These are phyloP conservation scores for Allophyes oxyacanthae DNA, from an alignment of 2,888 invertebrate genomes.

Conservation along the genomic window DNA sequence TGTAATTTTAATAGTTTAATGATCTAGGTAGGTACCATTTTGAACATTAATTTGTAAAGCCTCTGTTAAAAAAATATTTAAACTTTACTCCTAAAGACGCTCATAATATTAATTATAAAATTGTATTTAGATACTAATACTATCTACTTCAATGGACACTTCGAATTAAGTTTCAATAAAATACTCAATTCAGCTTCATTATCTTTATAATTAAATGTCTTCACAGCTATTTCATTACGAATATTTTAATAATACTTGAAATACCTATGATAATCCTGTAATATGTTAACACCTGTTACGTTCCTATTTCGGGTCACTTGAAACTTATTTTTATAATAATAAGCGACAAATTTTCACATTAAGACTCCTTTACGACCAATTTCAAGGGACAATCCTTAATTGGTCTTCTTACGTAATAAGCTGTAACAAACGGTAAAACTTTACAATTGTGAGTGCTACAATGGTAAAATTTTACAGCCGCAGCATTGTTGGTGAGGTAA, in stretches of 20 bases:
- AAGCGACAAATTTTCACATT: constrained; percentile 15
- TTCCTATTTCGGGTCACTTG: not conserved
- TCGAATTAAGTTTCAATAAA: not conserved
- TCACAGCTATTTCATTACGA: constrained; percentile 5
- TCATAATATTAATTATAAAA: too few relatives aligned
- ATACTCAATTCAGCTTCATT: not conserved
- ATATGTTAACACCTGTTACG: constrained; percentile 16
- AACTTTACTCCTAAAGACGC: too few relatives aligned
- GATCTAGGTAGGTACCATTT: too few relatives aligned
- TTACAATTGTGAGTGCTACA: constrained; percentile 43
- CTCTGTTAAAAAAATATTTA: too few relatives aligned
- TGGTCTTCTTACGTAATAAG: constrained; percentile 49
- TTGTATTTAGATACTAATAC: too few relatives aligned
- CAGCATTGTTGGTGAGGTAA: constrained; percentile 61
- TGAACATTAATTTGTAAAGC: too few relatives aligned
- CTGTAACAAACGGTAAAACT: constrained; percentile 47
- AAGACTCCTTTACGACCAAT: constrained; percentile 17
- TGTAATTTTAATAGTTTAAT: too few relatives aligned
- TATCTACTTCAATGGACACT: too few relatives aligned
- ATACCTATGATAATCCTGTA: constrained; percentile 1
- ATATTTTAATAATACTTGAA: constrained; percentile 1
- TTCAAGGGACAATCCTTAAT: constrained; percentile 67
- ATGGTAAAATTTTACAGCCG: constrained; percentile 51
- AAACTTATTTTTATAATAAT: constrained; percentile 4
- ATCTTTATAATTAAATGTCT: not conserved